Conservation (phyloP, 2,113 vertebrate genomes). For the Meleagris gallopavo region DNA sequence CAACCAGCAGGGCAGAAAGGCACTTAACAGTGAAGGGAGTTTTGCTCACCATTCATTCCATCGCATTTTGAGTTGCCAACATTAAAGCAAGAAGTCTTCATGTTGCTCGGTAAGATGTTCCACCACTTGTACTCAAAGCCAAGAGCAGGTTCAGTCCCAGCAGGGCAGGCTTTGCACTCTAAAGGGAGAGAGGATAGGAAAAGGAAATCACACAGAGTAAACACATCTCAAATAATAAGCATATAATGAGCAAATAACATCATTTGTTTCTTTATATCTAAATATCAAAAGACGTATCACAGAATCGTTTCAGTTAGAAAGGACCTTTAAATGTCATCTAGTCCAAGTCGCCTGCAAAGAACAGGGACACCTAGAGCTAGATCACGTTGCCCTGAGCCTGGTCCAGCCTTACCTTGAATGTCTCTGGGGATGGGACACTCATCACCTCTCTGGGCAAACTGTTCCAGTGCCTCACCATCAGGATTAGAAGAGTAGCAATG, state of each 20-base stretch:
- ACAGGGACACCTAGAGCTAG: too few species aligned
- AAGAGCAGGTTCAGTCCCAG: constrained; percentile 91
- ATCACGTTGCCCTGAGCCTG: too few species aligned
- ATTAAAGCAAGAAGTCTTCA: constrained; percentile 98
- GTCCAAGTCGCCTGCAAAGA: too few species aligned
- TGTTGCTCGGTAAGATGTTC: constrained; percentile 92
- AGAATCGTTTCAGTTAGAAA: too few species aligned
- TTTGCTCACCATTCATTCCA: constrained; percentile 90
- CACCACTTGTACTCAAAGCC: constrained; percentile 98
- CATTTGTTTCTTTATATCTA: neutral
- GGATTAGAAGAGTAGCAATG: neutral
- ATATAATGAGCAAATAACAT: neutral
- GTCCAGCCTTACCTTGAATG: too few species aligned
- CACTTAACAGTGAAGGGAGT: neutral
- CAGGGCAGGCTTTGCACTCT: constrained; percentile 91
- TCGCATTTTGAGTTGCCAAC: constrained; percentile 97
- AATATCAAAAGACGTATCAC: neutral
- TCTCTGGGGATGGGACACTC: too few species aligned
- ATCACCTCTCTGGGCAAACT: too few species aligned
- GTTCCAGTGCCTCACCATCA: neutral
- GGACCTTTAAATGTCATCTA: too few species aligned
- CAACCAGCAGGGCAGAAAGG: neutral
- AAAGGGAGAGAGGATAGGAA: neutral
- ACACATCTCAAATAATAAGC: neutral
- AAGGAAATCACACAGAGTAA: neutral